Evolutionary conservation across 2,888 invertebrate species (phyloP).

Genomic region (Drosophila recens): DNA sequence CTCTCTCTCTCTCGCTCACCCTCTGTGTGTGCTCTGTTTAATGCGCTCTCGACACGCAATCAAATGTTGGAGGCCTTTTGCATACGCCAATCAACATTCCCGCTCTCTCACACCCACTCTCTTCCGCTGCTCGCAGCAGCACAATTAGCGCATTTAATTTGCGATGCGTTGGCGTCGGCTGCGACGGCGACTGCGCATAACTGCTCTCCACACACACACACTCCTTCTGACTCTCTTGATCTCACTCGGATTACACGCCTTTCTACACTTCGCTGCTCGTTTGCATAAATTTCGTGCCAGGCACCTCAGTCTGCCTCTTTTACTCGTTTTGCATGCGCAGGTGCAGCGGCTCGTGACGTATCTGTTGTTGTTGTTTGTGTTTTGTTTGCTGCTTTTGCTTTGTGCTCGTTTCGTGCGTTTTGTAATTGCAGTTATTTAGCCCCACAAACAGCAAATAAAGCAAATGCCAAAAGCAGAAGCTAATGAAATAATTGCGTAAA

Average conservation of each 20-base stretch:
- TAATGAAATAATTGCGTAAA: constrained; percentile 72
- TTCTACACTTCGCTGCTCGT: constrained; percentile 82
- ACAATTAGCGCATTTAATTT: constrained; percentile 73
- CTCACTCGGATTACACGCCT: constrained; percentile 64
- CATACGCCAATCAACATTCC: constrained; percentile 46
- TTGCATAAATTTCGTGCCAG: constrained; percentile 81
- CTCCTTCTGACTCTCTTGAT: constrained; percentile 1
- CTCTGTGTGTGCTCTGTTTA: constrained; percentile 69
- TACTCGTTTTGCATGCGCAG: constrained; percentile 70
- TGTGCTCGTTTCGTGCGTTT: constrained; percentile 62
- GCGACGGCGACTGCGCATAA: constrained; percentile 5
- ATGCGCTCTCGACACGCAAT: constrained; percentile 71
- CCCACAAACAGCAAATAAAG: constrained; percentile 49
- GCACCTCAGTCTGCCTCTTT: constrained; percentile 49
- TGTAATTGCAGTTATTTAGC: constrained; percentile 78
- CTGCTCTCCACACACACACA: constrained; percentile 5
- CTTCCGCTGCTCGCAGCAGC: constrained; percentile 30
- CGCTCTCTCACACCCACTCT: constrained; percentile 10
- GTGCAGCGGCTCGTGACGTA: constrained; percentile 75
- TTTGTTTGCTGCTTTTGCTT: constrained; percentile 29
- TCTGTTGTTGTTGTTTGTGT: constrained; percentile 21
- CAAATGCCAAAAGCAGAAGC: too few relatives aligned
- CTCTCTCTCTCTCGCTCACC: constrained; percentile 5
- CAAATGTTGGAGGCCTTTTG: constrained; percentile 43
- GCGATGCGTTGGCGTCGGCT: constrained; percentile 45